phyloP scores from a whole-genome alignment of 2,113 vertebrate genomes.

The Heloderma charlesbogerti region DNA sequence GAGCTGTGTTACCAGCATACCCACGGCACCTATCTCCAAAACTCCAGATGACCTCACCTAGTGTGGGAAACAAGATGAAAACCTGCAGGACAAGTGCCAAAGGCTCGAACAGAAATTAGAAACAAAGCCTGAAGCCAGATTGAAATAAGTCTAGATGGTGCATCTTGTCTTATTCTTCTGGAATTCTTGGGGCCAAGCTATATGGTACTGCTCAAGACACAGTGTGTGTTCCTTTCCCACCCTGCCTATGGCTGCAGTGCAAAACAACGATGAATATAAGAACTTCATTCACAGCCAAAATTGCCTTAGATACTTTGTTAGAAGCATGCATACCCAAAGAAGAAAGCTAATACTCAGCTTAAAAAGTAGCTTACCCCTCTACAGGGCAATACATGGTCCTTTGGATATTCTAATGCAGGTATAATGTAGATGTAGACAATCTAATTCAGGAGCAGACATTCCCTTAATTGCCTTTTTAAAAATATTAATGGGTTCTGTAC shows the following conservation, averaged over 20 bases:
- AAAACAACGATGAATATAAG: not conserved
- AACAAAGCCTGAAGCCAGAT: not conserved
- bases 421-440: not conserved
- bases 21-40: no score
- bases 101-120: not conserved
- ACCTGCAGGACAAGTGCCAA: not conserved
- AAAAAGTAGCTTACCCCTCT: not conserved
- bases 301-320: not conserved
- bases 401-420: not conserved
- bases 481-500: not conserved
- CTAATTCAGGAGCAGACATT: not conserved
- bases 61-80: not conserved
- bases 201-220: not conserved
- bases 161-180: not conserved
- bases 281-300: not conserved
- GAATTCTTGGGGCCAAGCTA: not conserved
- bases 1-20: no score
- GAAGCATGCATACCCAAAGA: not conserved
- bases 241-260: not conserved
- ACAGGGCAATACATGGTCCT: not conserved
- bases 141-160: not conserved
- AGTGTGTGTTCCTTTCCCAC: not conserved
- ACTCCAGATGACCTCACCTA: no score
- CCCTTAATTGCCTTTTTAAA: not conserved
- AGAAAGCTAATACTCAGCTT: not conserved